phyloP scores from a whole-genome alignment of 2,888 invertebrate genomes.

The Amphiduros pacificus region DNA sequence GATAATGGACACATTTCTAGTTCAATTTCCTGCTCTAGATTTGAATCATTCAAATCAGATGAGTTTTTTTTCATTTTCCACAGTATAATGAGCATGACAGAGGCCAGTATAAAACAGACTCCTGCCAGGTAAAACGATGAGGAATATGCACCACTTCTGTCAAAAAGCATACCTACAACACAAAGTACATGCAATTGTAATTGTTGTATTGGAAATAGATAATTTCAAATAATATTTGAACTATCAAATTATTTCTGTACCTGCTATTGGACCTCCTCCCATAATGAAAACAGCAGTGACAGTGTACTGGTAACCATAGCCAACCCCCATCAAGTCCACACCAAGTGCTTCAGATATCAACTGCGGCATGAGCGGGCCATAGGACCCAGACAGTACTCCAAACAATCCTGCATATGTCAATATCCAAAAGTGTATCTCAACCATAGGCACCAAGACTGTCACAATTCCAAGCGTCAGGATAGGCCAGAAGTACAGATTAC shows the following conservation, averaged over 20 bases:
- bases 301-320: slow-evolving; percentile 35
- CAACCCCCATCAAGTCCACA: neutral
- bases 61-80: too few species aligned
- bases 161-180: neutral
- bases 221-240: too few species aligned
- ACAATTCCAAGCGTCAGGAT: neutral
- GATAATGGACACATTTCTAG: too few species aligned
- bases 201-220: too few species aligned
- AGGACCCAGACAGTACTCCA: neutral
- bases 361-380: slow-evolving; percentile 18
- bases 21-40: too few species aligned
- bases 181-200: too few species aligned
- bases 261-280: slow-evolving; percentile 37
- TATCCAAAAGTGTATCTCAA: neutral
- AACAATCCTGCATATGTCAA: neutral
- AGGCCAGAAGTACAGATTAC: neutral
- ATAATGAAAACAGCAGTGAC: slow-evolving; percentile 36
- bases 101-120: neutral
- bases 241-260: too few species aligned
- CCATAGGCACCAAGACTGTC: neutral
- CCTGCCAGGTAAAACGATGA: neutral
- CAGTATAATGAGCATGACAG: too few species aligned
- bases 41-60: too few species aligned
- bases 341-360: slow-evolving; percentile 26
- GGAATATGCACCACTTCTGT: neutral